Evolutionary conservation across 1,140 invertebrate species (phyloP).

Genomic region (Dufourea novaeangliae): DNA sequence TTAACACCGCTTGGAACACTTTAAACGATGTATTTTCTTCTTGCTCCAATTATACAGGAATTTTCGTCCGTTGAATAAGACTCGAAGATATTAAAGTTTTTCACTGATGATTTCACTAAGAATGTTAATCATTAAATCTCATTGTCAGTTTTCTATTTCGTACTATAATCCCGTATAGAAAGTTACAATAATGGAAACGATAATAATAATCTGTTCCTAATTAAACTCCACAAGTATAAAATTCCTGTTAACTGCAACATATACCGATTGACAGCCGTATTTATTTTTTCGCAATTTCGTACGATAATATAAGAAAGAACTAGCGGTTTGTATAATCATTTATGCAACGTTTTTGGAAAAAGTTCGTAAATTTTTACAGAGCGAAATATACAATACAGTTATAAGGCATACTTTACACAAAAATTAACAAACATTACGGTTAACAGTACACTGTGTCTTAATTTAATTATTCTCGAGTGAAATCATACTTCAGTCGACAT

Average conservation of each 20-base stretch:
- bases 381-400: conserved; percentile 53
- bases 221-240: conserved; percentile 14
- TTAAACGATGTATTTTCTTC: not conserved
- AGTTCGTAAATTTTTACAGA: conserved; percentile 45
- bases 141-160: not conserved
- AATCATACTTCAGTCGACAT: conserved; percentile 33
- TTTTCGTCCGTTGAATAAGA: not conserved
- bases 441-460: conserved; percentile 39
- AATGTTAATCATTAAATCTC: not conserved
- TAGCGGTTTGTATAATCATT: conserved; percentile 12
- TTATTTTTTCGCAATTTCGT: not conserved
- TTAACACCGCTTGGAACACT: no score
- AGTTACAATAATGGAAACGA: not conserved
- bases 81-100: not conserved
- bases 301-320: conserved; percentile 25
- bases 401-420: conserved; percentile 57
- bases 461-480: conserved; percentile 15
- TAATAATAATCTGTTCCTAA: not conserved
- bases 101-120: not conserved
- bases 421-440: conserved; percentile 58
- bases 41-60: no score
- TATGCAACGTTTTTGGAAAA: conserved; percentile 39
- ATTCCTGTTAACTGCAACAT: not conserved
- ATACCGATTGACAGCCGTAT: not conserved
- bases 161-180: conserved; percentile 1